Evolutionary conservation across 2,797 vertebrate genomes (phyloP), one percentile per base, ranked within the genome.

Genomic region (Psittacula echo): DNA sequence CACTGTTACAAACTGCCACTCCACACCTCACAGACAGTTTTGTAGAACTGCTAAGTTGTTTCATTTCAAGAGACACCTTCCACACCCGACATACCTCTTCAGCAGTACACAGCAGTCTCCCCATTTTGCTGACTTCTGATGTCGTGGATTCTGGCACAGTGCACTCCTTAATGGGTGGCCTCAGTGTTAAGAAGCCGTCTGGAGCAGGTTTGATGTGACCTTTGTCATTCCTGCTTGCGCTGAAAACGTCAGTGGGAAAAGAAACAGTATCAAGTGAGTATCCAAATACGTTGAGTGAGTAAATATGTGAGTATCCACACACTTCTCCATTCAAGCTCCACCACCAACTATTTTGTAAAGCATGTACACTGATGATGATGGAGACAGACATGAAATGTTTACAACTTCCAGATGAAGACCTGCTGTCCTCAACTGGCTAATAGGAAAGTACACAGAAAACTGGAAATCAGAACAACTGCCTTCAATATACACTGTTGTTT

Each of bases 41-140:
- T 13, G 9, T 29, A 39, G 2, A 45, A 24, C 3, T 9, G 8
- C 16, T n/a, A 32, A 72, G 17, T 16, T 37, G 8, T 53, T 65
- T 14, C 13, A 50, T 5, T 53, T 68, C 85, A 18, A 21, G 66
- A 62, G 26, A 6, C 18, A 11, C 75, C 37, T 30, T 44, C 23
- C 34, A 61, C 7, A 34, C 41, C n/a, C 76, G 21, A 4, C 93
- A 39, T 90, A 97, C 98, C 98, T 98, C 97, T 58, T 98, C 97
- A 81, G 97, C 97, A 7, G 98, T 91, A 73, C 84, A 96, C 29
- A 94, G 62, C 50, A 95, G 87, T 51, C 95, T 98, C 90, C 97
- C 96, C 45, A 77, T 61, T 84, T 90, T 97, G 84, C 87, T 34
- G 64, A 30, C n/a, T 39, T 97, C 97, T 23, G 88, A 44, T 67